A percentile compares a stretch with the other conserved stretches of the same genome.
phyloP scores from a whole-genome alignment of 2,797 vertebrate genomes.

The Psittacula derbiana region DNA sequence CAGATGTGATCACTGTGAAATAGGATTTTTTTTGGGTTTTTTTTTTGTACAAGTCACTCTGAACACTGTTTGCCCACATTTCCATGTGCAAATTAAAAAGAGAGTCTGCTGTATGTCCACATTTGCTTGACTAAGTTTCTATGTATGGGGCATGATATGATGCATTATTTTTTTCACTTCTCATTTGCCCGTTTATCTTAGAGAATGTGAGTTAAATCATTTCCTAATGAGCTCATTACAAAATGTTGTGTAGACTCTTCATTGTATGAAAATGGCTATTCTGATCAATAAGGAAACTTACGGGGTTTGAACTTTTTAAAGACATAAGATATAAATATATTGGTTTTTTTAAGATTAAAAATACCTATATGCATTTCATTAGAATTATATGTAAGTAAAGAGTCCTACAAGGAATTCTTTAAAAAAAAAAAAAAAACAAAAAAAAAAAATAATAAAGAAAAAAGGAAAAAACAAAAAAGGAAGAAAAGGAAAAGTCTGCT shows the following conservation, averaged over 20 bases:
- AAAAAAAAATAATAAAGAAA: background rate
- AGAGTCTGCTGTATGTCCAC: background rate
- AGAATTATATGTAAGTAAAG: background rate
- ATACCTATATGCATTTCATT: background rate
- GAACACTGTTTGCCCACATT: background rate
- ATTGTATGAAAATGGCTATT: background rate
- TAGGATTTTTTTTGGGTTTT: background rate
- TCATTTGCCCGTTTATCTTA: background rate
- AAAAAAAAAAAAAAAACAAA: background rate
- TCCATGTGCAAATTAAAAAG: background rate
- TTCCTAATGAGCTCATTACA: background rate
- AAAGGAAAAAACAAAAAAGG: background rate
- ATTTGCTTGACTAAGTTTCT: background rate
- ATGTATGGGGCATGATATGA: background rate
- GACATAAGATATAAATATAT: background rate
- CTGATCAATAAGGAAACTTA: background rate
- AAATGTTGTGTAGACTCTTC: background rate
- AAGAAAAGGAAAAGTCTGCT: background rate
- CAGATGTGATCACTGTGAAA: background rate
- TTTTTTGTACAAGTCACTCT: background rate
- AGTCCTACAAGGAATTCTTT: background rate
- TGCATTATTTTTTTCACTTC: background rate
- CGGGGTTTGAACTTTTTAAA: background rate
- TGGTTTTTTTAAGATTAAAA: conserved; percentile 19
- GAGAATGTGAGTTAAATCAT: background rate